Evolutionary conservation across 2,888 invertebrate species (phyloP), one percentile per base, ranked within the genome.

Genomic region (Dryococelus australis): DNA sequence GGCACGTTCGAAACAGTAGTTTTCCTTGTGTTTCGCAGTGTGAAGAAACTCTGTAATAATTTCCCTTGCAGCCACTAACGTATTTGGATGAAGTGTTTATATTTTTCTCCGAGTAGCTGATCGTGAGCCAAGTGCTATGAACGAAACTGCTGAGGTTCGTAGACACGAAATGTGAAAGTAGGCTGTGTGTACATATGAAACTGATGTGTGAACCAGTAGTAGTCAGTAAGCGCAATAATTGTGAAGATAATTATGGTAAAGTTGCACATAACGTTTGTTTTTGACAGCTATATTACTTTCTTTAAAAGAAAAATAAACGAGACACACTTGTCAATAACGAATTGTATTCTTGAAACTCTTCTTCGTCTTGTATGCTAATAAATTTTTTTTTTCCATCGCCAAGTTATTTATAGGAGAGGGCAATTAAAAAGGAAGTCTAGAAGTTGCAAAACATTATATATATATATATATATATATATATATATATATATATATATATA

Each of bases 161-260:
- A 65, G 65, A 65, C 65, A 16, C 47, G 47, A 65, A 65, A 65
- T 24, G 65, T 65, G 65, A 65, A 65, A 65, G 65, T 65, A 65
- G 65, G 65, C 65, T 65, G 65, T 65, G 65, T 65, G 65, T 65
- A 65, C n/a, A 65, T 65, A 65, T n/a, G 16, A 65, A 65, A 65
- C 65, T 65, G 65, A n/a, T 65, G 65, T 65, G 65, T 65, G 65
- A 65, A 65, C 65, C 65, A 65, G 10, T 65, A 65, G 10, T 65
- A 65, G 20, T 24, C 65, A n/a, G 65, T 65, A 65, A 65, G 16
- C 20, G n/a, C 20, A n/a, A 65, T 65, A n/a, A 65, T 65, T 65
- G 65, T 65, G 65, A 65, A 65, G 65, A 65, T 65, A 65, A 24
- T 9, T 65, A 20, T 65, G n/a, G n/a, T 3, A 24, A 65, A n/a